Percentiles rank a stretch among this genome's conserved stretches.
Evolutionary conservation across 1,140 invertebrate species (phyloP).

Genomic region (Aradophagus sp.): DNA sequence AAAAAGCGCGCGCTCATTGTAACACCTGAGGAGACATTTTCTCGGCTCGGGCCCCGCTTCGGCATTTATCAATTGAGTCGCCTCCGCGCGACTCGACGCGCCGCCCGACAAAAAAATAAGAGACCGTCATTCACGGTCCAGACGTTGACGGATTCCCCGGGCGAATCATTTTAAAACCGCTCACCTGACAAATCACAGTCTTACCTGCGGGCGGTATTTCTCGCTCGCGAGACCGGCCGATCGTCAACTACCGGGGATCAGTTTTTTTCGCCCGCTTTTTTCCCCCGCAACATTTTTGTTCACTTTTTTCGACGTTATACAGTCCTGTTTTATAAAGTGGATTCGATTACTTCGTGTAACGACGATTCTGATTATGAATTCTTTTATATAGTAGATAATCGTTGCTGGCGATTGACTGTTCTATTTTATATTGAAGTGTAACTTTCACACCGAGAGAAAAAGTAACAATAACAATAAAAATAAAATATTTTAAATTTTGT

Average conservation of each 20-base stretch:
- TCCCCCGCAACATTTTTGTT: neutral
- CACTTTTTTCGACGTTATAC: slow-evolving; percentile 1
- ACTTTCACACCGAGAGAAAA: no score
- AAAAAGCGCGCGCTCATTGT: slow-evolving; percentile 51
- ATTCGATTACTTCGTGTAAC: slow-evolving; percentile 8
- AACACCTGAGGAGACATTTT: slow-evolving; percentile 52
- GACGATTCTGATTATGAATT: no score
- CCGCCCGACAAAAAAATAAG: slow-evolving; percentile 43
- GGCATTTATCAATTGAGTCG: slow-evolving; percentile 51
- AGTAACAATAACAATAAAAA: no score
- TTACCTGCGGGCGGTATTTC: slow-evolving; percentile 55
- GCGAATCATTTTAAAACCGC: slow-evolving; percentile 35
- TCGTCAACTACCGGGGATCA: slow-evolving; percentile 31
- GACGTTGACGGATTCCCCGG: slow-evolving; percentile 65
- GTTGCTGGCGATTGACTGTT: no score
- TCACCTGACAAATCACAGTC: slow-evolving; percentile 66
- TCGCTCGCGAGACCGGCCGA: slow-evolving; percentile 21
- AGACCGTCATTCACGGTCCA: slow-evolving; percentile 62
- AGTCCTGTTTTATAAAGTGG: slow-evolving; percentile 1
- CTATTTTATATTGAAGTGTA: no score
- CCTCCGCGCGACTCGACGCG: slow-evolving; percentile 24
- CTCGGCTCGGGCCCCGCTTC: slow-evolving; percentile 17
- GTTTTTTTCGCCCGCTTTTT: slow-evolving; percentile 25
- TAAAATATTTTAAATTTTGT: no score
- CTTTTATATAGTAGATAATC: no score